Conservation (phyloP, 2,888 invertebrate genomes). For the Catocala nupta region DNA sequence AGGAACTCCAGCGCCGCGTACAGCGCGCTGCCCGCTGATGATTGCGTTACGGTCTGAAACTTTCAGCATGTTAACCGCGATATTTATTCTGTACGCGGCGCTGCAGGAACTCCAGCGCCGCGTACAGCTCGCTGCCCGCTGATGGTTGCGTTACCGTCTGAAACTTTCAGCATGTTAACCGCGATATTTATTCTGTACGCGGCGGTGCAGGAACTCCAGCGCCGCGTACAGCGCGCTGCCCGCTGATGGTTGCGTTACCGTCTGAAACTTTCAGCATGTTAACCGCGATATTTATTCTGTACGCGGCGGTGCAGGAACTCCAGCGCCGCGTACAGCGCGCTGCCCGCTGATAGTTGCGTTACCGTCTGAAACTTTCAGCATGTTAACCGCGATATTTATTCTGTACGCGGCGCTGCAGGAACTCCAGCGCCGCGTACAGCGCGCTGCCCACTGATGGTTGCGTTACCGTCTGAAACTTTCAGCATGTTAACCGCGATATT, state of each 20-base stretch:
- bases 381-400: too few species aligned
- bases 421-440: slow-evolving; percentile 91
- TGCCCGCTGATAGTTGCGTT: slow-evolving; percentile 81
- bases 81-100: too few species aligned
- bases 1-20: slow-evolving; percentile 92
- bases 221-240: slow-evolving; percentile 91
- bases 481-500: too few species aligned
- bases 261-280: slow-evolving; percentile 49
- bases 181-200: too few species aligned
- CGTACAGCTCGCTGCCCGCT: slow-evolving; percentile 89
- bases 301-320: slow-evolving; percentile 92
- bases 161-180: too few species aligned
- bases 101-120: slow-evolving; percentile 92
- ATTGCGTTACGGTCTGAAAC: slow-evolving; percentile 66
- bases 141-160: slow-evolving; percentile 71
- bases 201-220: slow-evolving; percentile 91
- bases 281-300: too few species aligned
- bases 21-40: slow-evolving; percentile 88
- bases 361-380: slow-evolving; percentile 51
- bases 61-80: too few species aligned
- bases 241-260: slow-evolving; percentile 72
- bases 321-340: slow-evolving; percentile 90
- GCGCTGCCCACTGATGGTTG: slow-evolving; percentile 87
- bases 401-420: slow-evolving; percentile 92
- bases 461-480: slow-evolving; percentile 55